A percentile compares a stretch with the other conserved stretches of the same genome.
phyloP scores from a whole-genome alignment of 1,140 invertebrate genomes.

The Cylas formicarius region DNA sequence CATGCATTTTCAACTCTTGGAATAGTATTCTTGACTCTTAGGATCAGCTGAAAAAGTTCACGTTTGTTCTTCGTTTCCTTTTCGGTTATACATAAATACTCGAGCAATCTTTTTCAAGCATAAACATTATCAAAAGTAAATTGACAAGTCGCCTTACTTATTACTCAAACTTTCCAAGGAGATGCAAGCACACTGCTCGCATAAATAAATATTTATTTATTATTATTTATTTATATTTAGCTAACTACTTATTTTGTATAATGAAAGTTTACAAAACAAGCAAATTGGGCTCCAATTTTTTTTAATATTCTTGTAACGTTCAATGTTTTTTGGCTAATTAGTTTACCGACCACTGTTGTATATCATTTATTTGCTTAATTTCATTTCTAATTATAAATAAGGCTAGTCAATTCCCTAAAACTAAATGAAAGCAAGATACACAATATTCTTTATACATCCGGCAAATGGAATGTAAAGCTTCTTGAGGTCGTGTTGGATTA shows the following conservation, averaged over 20 bases:
- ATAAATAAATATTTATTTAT: neutral
- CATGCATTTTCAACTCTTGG: slow-evolving; percentile 20
- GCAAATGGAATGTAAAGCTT: too few species aligned
- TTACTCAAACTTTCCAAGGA: too few species aligned
- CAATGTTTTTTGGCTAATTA: neutral
- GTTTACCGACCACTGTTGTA: slow-evolving; percentile 5
- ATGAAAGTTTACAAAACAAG: too few species aligned
- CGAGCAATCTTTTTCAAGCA: slow-evolving; percentile 16
- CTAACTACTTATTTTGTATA: too few species aligned
- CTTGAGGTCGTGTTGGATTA: too few species aligned
- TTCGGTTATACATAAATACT: slow-evolving; percentile 19
- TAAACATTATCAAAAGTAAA: slow-evolving; percentile 15
- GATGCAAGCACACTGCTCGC: neutral
- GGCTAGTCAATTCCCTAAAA: too few species aligned
- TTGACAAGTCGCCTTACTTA: slow-evolving; percentile 15
- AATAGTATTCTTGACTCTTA: slow-evolving; percentile 24
- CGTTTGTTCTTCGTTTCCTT: slow-evolving; percentile 14
- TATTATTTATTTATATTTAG: too few species aligned
- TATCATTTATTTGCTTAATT: too few species aligned
- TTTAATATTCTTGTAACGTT: slow-evolving; percentile 1
- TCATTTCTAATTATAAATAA: too few species aligned
- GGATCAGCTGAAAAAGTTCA: slow-evolving; percentile 1
- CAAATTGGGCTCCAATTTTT: neutral
- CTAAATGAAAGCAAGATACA: too few species aligned
- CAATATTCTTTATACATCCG: too few species aligned